Conservation (phyloP, 2,888 invertebrate genomes). For the Dryocosmus kuriphilus region DNA sequence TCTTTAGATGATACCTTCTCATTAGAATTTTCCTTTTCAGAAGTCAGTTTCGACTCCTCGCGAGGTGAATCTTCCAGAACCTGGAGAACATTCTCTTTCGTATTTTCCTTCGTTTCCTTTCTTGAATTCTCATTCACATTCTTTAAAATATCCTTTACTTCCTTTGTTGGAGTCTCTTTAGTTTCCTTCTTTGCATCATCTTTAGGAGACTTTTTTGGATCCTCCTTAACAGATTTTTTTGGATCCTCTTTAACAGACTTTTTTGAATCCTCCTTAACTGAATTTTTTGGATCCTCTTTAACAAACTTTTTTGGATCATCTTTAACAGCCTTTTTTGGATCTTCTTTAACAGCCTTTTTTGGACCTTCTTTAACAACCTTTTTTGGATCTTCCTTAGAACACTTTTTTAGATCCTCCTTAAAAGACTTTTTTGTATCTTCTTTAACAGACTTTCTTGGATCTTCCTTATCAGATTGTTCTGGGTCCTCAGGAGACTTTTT, state of each 20-base stretch:
- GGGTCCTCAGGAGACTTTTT: slow-evolving; percentile 67
- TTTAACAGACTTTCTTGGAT: no score
- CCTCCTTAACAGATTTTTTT: slow-evolving; percentile 71
- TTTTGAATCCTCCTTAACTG: no score
- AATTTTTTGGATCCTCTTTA: no score
- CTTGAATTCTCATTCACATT: slow-evolving; percentile 52
- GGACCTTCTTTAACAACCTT: no score
- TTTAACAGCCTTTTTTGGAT: no score
- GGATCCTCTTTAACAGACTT: not conserved
- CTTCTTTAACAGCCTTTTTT: slow-evolving; percentile 62
- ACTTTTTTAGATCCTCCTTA: no score
- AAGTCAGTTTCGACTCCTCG: not conserved
- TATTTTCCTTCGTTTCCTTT: slow-evolving; percentile 50
- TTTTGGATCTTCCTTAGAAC: no score
- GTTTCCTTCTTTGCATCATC: slow-evolving; percentile 40
- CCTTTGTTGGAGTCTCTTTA: slow-evolving; percentile 45
- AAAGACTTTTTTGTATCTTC: no score
- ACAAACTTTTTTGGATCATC: no score
- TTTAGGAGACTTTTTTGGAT: slow-evolving; percentile 45
- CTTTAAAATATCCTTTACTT: slow-evolving; percentile 32
- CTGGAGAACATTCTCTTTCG: slow-evolving; percentile 22
- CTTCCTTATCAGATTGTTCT: slow-evolving; percentile 70
- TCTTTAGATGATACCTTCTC: slow-evolving; percentile 3
- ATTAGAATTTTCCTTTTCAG: slow-evolving; percentile 1
- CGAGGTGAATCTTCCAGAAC: slow-evolving; percentile 17